Percentiles rank a stretch among this genome's conserved stretches.
These are phyloP conservation scores for Notodonta dromedarius DNA, from an alignment of 2,888 invertebrate genomes.

Conservation along the genomic window DNA sequence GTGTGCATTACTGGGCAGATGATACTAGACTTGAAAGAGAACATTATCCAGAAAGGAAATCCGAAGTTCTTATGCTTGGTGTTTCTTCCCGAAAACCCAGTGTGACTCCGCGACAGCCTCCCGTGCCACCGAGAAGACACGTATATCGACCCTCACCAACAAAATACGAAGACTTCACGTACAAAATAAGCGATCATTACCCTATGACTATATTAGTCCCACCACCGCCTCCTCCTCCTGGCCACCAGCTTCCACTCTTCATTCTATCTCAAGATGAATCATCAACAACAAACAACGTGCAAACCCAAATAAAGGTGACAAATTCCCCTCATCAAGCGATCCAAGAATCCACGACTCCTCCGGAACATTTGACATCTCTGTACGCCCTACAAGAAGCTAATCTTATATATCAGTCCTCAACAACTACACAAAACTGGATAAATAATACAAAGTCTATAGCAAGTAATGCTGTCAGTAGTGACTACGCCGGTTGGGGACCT, in stretches of 20 bases:
- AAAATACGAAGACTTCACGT: slow-evolving; percentile 80
- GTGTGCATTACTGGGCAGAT: slow-evolving; percentile 92
- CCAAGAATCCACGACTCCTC: slow-evolving; percentile 49
- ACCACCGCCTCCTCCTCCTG: slow-evolving; percentile 85
- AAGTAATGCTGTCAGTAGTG: slow-evolving; percentile 68
- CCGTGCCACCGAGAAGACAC: slow-evolving; percentile 48
- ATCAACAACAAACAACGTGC: slow-evolving; percentile 32
- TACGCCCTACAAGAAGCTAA: slow-evolving; percentile 86
- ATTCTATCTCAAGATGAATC: slow-evolving; percentile 58
- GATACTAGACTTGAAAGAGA: slow-evolving; percentile 85
- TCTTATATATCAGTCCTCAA: slow-evolving; percentile 86
- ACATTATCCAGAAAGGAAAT: slow-evolving; percentile 83
- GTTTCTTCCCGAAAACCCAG: slow-evolving; percentile 88
- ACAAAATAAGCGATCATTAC: slow-evolving; percentile 80
- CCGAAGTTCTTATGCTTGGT: slow-evolving; percentile 88
- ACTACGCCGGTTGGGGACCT: slow-evolving; percentile 80
- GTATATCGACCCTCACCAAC: slow-evolving; percentile 52
- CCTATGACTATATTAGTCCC: slow-evolving; percentile 89
- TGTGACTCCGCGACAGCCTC: slow-evolving; percentile 76
- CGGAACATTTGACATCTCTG: slow-evolving; percentile 62
- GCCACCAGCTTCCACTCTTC: slow-evolving; percentile 66
- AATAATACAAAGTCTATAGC: slow-evolving; percentile 59
- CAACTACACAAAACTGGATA: slow-evolving; percentile 76
- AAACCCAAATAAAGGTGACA: slow-evolving; percentile 43
- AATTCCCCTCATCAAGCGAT: slow-evolving; percentile 44